Percentiles rank a stretch among this genome's conserved stretches.
Conservation (phyloP, 2,888 invertebrate genomes). For the Lysandra coridon region DNA sequence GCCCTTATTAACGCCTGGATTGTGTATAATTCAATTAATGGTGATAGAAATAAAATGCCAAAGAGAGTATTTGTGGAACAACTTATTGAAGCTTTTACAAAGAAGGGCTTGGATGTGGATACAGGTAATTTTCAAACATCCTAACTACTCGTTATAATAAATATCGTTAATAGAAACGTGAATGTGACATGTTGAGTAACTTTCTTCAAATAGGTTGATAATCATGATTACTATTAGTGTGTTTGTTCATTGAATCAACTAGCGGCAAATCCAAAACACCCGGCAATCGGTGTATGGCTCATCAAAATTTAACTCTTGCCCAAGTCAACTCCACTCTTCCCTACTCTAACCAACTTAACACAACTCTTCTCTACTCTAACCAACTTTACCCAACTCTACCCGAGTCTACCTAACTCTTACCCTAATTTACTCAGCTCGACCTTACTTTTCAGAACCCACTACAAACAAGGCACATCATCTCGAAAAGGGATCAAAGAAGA, state of each 20-base stretch:
- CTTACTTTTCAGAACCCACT: slow-evolving; percentile 23
- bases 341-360: slow-evolving; percentile 20
- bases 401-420: slow-evolving; percentile 26
- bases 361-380: background rate
- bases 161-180: too few species aligned
- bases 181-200: slow-evolving; percentile 24
- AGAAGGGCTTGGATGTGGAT: background rate
- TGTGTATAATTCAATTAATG: slow-evolving; percentile 41
- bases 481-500: slow-evolving; percentile 36
- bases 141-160: too few species aligned
- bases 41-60: slow-evolving; percentile 40
- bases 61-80: slow-evolving; percentile 41
- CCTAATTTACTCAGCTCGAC: background rate
- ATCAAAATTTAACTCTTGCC: slow-evolving; percentile 33
- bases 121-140: too few species aligned
- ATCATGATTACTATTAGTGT: slow-evolving; percentile 34
- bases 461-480: slow-evolving; percentile 35
- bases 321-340: slow-evolving; percentile 8
- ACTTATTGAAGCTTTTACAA: slow-evolving; percentile 39
- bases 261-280: too few species aligned
- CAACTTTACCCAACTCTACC: slow-evolving; percentile 32
- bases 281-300: slow-evolving; percentile 27
- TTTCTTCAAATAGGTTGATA: slow-evolving; percentile 34
- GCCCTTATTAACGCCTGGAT: slow-evolving; percentile 44
- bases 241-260: slow-evolving; percentile 33